Percentiles rank a stretch among this genome's conserved stretches.
These are phyloP conservation scores for Salvelinus sp. DNA, from an alignment of 2,113 vertebrate species.

Conservation along the genomic window DNA sequence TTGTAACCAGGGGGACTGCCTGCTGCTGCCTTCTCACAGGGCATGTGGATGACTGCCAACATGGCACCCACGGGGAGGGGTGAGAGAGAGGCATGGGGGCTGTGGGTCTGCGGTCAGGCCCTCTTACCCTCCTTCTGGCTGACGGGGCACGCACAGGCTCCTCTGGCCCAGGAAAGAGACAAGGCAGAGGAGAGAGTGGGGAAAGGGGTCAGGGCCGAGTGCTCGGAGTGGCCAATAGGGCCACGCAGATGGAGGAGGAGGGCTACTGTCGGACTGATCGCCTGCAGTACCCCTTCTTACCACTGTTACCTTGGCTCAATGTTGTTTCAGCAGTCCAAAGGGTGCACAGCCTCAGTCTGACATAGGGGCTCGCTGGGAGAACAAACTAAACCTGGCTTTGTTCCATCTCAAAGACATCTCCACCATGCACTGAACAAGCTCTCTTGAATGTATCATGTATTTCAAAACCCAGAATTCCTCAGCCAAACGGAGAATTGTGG, in stretches of 20 bases:
- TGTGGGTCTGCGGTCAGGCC: not conserved
- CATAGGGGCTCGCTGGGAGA: slow-evolving; percentile 25
- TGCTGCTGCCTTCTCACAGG: slow-evolving; percentile 2
- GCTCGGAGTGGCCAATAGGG: not conserved
- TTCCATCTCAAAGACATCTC: slow-evolving; percentile 19
- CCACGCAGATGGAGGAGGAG: slow-evolving; percentile 36
- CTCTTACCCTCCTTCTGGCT: slow-evolving; percentile 1
- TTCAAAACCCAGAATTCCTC: slow-evolving; percentile 28
- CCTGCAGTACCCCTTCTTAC: slow-evolving; percentile 15
- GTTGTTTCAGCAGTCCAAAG: slow-evolving; percentile 42
- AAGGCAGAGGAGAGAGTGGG: not conserved
- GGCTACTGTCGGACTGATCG: slow-evolving; percentile 30
- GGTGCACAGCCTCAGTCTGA: slow-evolving; percentile 17
- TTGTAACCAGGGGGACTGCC: slow-evolving; percentile 6
- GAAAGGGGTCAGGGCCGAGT: not conserved
- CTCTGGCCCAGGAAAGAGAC: not conserved
- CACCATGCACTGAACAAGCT: slow-evolving; percentile 31
- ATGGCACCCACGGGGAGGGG: not conserved
- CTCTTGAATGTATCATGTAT: slow-evolving; percentile 13
- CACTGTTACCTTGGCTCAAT: slow-evolving; percentile 18
- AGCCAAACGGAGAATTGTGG: slow-evolving; percentile 17
- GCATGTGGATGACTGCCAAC: not conserved
- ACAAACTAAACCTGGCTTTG: slow-evolving; percentile 27
- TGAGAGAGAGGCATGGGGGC: not conserved
- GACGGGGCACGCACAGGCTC: not conserved